Percentiles rank a stretch among this genome's conserved stretches.
Evolutionary conservation across 1,140 invertebrate species (phyloP).

Genomic region (Bradysia coprophila): DNA sequence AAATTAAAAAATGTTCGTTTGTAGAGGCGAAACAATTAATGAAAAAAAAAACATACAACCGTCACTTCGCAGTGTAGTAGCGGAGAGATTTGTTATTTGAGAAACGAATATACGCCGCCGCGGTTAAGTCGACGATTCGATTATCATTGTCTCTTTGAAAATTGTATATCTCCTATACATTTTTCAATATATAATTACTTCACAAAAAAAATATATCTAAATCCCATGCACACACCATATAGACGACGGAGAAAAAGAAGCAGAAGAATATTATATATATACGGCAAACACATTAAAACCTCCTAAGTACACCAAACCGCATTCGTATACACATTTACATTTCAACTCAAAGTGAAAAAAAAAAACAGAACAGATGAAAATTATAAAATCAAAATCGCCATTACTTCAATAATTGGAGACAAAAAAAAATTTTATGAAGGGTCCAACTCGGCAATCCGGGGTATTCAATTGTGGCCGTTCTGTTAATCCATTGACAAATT

Average conservation of each 20-base stretch:
- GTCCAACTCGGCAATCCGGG: too few species aligned
- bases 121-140: neutral
- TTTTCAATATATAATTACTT: neutral
- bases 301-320: neutral
- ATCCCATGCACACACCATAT: neutral
- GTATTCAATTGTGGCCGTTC: neutral
- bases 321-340: neutral
- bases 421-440: too few species aligned
- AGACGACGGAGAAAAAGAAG: neutral
- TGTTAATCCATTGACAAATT: neutral
- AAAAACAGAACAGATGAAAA: neutral
- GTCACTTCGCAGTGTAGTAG: too few species aligned
- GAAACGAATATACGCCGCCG: constrained; percentile 5
- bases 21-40: too few species aligned
- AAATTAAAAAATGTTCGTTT: too few species aligned
- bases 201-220: too few species aligned
- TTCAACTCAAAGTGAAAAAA: too few species aligned
- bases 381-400: neutral
- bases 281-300: too few species aligned
- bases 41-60: too few species aligned
- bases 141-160: neutral
- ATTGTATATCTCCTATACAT: neutral
- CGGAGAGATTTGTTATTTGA: too few species aligned
- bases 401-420: neutral
- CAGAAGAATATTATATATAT: too few species aligned